Percentiles rank a stretch among this genome's conserved stretches.
Conservation (phyloP, 2,113 vertebrate genomes). For the Epinephelus cyanopodus region DNA sequence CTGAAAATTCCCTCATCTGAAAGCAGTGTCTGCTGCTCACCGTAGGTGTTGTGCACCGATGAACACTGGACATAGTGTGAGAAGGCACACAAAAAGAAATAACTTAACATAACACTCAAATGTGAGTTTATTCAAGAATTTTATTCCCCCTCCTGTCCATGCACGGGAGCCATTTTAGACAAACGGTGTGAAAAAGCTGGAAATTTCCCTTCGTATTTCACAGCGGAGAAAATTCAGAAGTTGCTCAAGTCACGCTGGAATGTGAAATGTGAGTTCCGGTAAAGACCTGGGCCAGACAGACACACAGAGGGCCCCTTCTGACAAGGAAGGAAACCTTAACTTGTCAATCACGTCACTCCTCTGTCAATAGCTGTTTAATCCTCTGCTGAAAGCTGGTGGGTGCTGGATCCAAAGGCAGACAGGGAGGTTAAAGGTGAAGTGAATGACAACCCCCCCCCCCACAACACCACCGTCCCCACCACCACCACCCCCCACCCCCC, state of each 20-base stretch:
- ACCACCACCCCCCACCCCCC: background rate
- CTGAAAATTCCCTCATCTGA: constrained; percentile 69
- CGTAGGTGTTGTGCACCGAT: constrained; percentile 46
- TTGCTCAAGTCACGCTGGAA: constrained; percentile 64
- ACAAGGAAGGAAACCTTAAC: constrained; percentile 65
- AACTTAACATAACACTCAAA: constrained; percentile 53
- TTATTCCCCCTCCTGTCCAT: background rate
- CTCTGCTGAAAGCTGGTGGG: constrained; percentile 67
- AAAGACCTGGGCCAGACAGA: constrained; percentile 57
- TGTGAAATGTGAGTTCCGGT: constrained; percentile 72
- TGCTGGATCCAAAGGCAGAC: constrained; percentile 50
- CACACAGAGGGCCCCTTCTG: constrained; percentile 51
- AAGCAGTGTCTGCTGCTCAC: constrained; percentile 44
- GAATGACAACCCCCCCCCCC: constrained; percentile 44
- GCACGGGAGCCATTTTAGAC: constrained; percentile 43
- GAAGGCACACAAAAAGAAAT: constrained; percentile 27
- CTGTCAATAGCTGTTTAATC: constrained; percentile 78
- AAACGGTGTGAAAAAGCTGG: constrained; percentile 44
- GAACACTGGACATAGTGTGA: constrained; percentile 61
- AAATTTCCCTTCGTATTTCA: constrained; percentile 33
- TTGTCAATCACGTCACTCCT: constrained; percentile 77
- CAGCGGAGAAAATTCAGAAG: constrained; percentile 63
- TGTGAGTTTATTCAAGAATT: constrained; percentile 51
- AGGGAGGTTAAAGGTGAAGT: constrained; percentile 68
- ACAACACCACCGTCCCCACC: background rate